A percentile compares a stretch with the other conserved stretches of the same genome.
phyloP scores from a whole-genome alignment of 2,888 invertebrate species.

The Nysson spinosus region DNA sequence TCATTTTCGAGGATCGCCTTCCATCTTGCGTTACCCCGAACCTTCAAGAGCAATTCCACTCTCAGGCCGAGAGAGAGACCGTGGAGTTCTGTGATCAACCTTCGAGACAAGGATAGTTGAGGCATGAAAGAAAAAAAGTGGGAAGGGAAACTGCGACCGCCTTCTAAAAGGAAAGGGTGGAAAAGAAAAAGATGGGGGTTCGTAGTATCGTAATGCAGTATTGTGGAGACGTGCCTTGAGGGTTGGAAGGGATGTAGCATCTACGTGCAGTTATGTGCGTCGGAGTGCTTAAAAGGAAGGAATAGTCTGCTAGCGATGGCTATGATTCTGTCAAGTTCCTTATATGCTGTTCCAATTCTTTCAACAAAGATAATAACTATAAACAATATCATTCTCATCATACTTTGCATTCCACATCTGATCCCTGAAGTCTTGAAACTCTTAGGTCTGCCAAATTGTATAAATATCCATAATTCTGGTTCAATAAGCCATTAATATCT shows the following conservation, averaged over 20 bases:
- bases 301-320: constrained; percentile 29
- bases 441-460: too few relatives aligned
- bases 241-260: constrained; percentile 55
- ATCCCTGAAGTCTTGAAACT: too few relatives aligned
- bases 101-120: too few relatives aligned
- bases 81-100: too few relatives aligned
- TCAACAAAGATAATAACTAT: neutral
- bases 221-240: constrained; percentile 64
- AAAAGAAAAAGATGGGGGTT: constrained; percentile 25
- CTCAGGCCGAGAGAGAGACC: constrained; percentile 8
- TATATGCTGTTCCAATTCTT: neutral
- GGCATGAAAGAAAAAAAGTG: constrained; percentile 4
- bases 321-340: constrained; percentile 30
- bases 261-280: constrained; percentile 54
- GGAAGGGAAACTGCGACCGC: constrained; percentile 10
- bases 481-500: too few relatives aligned
- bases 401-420: too few relatives aligned
- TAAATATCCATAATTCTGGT: too few relatives aligned
- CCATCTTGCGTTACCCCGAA: constrained; percentile 47
- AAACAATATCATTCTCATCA: too few relatives aligned
- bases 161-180: constrained; percentile 12
- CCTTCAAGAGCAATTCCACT: constrained; percentile 54
- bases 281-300: constrained; percentile 45
- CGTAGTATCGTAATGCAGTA: constrained; percentile 67
- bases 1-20: constrained; percentile 57